A percentile compares a stretch with the other conserved stretches of the same genome.
phyloP scores from a whole-genome alignment of 2,888 invertebrate species.

The Epinotia brunnichana region DNA sequence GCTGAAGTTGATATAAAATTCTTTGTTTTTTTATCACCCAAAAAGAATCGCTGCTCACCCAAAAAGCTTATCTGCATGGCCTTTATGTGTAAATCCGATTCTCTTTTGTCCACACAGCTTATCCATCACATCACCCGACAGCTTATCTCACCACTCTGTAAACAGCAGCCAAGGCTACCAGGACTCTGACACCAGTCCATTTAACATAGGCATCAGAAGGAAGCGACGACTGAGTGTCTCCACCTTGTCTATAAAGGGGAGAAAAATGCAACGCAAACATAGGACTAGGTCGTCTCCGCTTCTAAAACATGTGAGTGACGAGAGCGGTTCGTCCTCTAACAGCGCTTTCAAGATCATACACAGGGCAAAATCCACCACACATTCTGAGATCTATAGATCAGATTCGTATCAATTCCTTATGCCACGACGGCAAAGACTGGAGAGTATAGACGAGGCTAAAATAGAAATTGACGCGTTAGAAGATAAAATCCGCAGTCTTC shows the following conservation, averaged over 20 bases:
- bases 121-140: conserved; percentile 53
- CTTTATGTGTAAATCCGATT: conserved; percentile 46
- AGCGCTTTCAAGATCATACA: conserved; percentile 48
- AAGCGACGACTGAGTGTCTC: conserved; percentile 56
- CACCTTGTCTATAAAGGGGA: conserved; percentile 51
- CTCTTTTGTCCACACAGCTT: conserved; percentile 55
- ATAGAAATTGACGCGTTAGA: conserved; percentile 12
- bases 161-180: conserved; percentile 73
- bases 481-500: conserved; percentile 3
- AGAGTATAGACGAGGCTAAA: conserved; percentile 61
- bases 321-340: conserved; percentile 58
- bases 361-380: conserved; percentile 56
- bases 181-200: conserved; percentile 68
- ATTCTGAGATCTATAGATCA: conserved; percentile 63
- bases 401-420: conserved; percentile 71
- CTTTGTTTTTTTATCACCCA: too few species aligned
- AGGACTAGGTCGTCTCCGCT: conserved; percentile 53
- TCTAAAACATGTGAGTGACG: conserved; percentile 57
- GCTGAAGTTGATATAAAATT: too few species aligned
- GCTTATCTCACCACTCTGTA: conserved; percentile 53
- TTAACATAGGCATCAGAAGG: conserved; percentile 52
- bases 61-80: conserved; percentile 41
- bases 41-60: too few species aligned
- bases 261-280: conserved; percentile 48
- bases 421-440: conserved; percentile 54